These are phyloP conservation scores for Phenacoccus solenopsis DNA, from an alignment of 1,140 invertebrate species.

Conservation along the genomic window DNA sequence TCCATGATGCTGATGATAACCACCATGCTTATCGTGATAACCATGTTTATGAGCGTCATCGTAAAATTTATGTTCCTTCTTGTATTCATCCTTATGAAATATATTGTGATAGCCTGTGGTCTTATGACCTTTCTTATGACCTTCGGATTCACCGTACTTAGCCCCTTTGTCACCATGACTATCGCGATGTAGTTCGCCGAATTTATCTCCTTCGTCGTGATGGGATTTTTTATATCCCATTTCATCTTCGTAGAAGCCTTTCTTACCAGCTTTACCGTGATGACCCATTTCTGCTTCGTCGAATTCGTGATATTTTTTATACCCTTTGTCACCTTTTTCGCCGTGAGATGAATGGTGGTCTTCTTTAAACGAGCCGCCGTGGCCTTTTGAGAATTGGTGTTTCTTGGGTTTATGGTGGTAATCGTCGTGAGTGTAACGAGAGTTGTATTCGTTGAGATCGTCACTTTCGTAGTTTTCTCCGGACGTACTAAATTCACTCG, in stretches of 20 bases:
- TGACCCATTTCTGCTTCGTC: conserved; percentile 29
- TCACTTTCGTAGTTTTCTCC: conserved; percentile 5
- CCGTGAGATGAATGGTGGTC: conserved; percentile 38
- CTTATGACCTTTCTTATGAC: conserved; percentile 50
- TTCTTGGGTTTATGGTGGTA: conserved; percentile 18
- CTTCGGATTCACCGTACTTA: conserved; percentile 24
- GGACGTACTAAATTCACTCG: conserved; percentile 33
- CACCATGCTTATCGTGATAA: conserved; percentile 42
- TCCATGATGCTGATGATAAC: conserved; percentile 36
- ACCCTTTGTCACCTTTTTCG: conserved; percentile 42
- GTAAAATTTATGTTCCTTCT: conserved; percentile 58
- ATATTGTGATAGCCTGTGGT: conserved; percentile 56
- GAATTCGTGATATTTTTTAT: conserved; percentile 37
- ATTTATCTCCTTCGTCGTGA: conserved; percentile 26
- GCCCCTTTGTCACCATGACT: conserved; percentile 30
- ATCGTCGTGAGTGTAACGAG: background rate
- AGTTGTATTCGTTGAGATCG: conserved; percentile 19
- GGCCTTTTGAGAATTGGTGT: conserved; percentile 29
- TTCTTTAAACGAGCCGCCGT: conserved; percentile 35
- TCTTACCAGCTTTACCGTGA: conserved; percentile 25
- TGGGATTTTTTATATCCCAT: conserved; percentile 26
- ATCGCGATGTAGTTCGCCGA: conserved; percentile 34
- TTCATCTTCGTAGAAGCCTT: conserved; percentile 25
- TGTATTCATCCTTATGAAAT: conserved; percentile 58
- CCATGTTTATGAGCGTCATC: conserved; percentile 51